Evolutionary conservation across 2,113 vertebrate genomes (phyloP).

Genomic region (Brachionichthys hirsutus): DNA sequence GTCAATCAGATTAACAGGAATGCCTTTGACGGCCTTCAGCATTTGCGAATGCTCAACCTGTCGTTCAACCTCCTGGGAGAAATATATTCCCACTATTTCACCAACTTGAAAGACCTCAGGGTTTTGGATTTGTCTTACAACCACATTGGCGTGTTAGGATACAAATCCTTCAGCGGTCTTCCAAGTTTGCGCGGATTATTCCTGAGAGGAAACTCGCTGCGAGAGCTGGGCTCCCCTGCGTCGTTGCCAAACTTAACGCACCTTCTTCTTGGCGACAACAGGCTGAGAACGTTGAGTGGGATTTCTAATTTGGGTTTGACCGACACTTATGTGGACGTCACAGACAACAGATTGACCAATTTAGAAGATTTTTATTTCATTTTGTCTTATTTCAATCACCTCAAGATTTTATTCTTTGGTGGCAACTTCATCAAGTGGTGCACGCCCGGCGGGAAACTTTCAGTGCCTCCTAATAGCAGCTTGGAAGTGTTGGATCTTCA

Average conservation of each 20-base stretch:
- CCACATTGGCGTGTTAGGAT: slow-evolving; percentile 79
- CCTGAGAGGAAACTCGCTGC: slow-evolving; percentile 84
- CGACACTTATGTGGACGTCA: slow-evolving; percentile 68
- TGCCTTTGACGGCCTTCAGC: slow-evolving; percentile 83
- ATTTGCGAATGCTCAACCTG: slow-evolving; percentile 79
- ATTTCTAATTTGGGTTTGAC: slow-evolving; percentile 4
- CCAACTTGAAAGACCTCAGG: slow-evolving; percentile 62
- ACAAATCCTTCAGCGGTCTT: slow-evolving; percentile 75
- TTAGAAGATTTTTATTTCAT: slow-evolving; percentile 74
- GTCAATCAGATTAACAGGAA: slow-evolving; percentile 78
- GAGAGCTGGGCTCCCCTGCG: slow-evolving; percentile 57
- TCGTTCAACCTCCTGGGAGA: slow-evolving; percentile 86
- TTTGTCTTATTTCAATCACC: slow-evolving; percentile 47
- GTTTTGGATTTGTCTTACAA: slow-evolving; percentile 84
- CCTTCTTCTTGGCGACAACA: slow-evolving; percentile 78
- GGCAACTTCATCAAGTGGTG: slow-evolving; percentile 82
- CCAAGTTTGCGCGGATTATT: slow-evolving; percentile 66
- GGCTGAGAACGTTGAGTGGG: slow-evolving; percentile 47
- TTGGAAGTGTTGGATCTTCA: slow-evolving; percentile 81
- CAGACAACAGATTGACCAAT: slow-evolving; percentile 77
- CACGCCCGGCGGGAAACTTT: accelerated
- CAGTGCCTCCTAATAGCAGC: slow-evolving; percentile 40
- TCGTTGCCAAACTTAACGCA: slow-evolving; percentile 57
- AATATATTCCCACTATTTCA: slow-evolving; percentile 76
- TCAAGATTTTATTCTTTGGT: slow-evolving; percentile 71